Evolutionary conservation across 1,140 invertebrate genomes (phyloP).

Genomic region (Zeugodacus cucurbitae): DNA sequence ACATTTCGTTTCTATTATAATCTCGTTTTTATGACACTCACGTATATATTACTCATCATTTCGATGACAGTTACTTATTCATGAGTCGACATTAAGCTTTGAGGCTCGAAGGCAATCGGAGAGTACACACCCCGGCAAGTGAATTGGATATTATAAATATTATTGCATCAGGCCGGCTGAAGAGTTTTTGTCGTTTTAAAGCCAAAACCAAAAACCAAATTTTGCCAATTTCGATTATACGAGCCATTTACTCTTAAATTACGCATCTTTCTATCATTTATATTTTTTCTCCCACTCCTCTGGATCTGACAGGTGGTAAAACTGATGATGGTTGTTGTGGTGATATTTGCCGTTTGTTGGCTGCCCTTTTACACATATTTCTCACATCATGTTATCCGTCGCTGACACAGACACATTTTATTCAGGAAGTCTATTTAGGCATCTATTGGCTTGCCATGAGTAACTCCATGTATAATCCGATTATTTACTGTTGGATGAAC

Average conservation of each 20-base stretch:
- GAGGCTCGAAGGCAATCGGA: constrained; percentile 95
- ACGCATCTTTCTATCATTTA: too few species aligned
- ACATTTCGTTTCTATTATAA: constrained; percentile 78
- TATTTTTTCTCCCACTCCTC: not conserved
- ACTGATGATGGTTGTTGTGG: constrained; percentile 90
- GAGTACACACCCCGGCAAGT: constrained; percentile 90
- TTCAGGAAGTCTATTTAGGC: constrained; percentile 90
- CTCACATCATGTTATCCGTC: constrained; percentile 82
- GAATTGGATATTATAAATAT: constrained; percentile 59
- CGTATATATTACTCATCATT: constrained; percentile 92
- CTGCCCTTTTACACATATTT: constrained; percentile 93
- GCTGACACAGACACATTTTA: constrained; percentile 78
- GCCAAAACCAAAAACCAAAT: too few species aligned
- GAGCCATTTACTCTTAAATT: too few species aligned
- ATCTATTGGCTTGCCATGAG: constrained; percentile 96
- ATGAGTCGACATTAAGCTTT: constrained; percentile 89
- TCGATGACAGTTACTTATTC: too few species aligned
- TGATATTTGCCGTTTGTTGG: constrained; percentile 92
- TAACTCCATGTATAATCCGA: constrained; percentile 95
- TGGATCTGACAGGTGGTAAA: constrained; percentile 88
- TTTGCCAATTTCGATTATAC: too few species aligned
- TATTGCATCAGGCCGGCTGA: too few species aligned
- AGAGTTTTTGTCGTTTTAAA: too few species aligned
- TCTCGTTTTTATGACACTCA: constrained; percentile 87
- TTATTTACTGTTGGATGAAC: constrained; percentile 97